These are phyloP conservation scores for Anguilla pacifica DNA, from an alignment of 2,797 vertebrate species.

Conservation along the genomic window DNA sequence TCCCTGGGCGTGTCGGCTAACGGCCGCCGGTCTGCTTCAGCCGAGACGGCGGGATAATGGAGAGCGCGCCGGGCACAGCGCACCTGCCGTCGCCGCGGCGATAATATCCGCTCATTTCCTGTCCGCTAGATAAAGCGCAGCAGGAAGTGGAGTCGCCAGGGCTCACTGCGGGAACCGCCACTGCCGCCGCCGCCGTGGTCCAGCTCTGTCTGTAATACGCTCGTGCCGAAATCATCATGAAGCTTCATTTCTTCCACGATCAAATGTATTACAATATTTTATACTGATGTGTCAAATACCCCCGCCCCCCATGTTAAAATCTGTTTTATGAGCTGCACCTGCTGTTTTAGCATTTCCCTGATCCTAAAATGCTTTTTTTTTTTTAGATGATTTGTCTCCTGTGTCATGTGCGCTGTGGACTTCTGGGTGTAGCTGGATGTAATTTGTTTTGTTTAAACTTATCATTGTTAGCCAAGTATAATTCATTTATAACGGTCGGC, in stretches of 20 bases:
- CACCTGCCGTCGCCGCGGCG: constrained; percentile 53
- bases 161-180: constrained; percentile 54
- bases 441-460: background rate
- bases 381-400: background rate
- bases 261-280: constrained; percentile 38
- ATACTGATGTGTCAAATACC: background rate
- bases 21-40: no score
- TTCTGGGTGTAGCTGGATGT: no score
- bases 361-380: background rate
- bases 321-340: background rate
- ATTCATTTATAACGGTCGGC: background rate
- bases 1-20: background rate
- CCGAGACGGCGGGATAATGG: background rate
- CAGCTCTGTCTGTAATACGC: constrained; percentile 61
- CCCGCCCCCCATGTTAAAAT: background rate
- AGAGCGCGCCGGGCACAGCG: background rate
- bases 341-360: background rate
- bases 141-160: constrained; percentile 58
- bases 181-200: constrained; percentile 62
- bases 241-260: constrained; percentile 49
- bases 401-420: background rate
- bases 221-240: constrained; percentile 61
- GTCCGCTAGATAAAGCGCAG: constrained; percentile 66
- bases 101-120: constrained; percentile 77
- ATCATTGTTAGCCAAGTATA: background rate